Evolutionary conservation across 1,140 invertebrate species (phyloP).

Genomic region (Diploscapter pachys): DNA sequence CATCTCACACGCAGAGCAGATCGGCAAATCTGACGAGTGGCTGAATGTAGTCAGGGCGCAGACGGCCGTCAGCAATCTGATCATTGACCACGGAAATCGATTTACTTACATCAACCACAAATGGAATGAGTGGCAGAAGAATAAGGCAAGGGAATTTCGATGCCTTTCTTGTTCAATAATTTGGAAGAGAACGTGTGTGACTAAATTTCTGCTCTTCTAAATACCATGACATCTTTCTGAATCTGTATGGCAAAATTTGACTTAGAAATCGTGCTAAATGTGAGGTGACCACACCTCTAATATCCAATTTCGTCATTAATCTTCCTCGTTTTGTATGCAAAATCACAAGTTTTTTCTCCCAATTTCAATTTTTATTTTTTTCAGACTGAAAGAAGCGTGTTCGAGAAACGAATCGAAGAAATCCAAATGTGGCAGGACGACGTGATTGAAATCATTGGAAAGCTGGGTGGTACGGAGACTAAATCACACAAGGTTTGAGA

Average conservation of each 20-base stretch:
- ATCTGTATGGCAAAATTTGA: background rate
- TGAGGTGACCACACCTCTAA: background rate
- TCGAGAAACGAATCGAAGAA: slow-evolving; percentile 24
- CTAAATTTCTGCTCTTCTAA: background rate
- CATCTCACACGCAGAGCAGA: slow-evolving; percentile 30
- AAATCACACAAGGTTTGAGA: no score
- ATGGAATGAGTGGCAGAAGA: slow-evolving; percentile 44
- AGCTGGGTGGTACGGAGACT: no score
- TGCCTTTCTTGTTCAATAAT: no score
- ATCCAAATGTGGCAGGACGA: slow-evolving; percentile 36
- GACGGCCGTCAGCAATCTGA: slow-evolving; percentile 32
- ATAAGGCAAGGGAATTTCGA: slow-evolving; percentile 13
- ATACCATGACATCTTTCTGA: background rate
- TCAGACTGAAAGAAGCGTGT: no score
- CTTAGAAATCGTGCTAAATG: slow-evolving; percentile 7
- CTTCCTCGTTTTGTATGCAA: no score
- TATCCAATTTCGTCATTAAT: no score
- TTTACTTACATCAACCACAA: slow-evolving; percentile 42
- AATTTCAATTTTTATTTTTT: no score
- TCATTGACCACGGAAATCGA: slow-evolving; percentile 41
- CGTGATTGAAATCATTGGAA: slow-evolving; percentile 16
- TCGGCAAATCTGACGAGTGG: slow-evolving; percentile 31
- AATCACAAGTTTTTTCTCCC: no score
- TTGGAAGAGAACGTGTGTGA: no score
- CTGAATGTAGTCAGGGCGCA: slow-evolving; percentile 40